Percentiles rank a stretch among this genome's conserved stretches.
Evolutionary conservation across 2,888 invertebrate genomes (phyloP).

Genomic region (Chaitophorus viminalis): DNA sequence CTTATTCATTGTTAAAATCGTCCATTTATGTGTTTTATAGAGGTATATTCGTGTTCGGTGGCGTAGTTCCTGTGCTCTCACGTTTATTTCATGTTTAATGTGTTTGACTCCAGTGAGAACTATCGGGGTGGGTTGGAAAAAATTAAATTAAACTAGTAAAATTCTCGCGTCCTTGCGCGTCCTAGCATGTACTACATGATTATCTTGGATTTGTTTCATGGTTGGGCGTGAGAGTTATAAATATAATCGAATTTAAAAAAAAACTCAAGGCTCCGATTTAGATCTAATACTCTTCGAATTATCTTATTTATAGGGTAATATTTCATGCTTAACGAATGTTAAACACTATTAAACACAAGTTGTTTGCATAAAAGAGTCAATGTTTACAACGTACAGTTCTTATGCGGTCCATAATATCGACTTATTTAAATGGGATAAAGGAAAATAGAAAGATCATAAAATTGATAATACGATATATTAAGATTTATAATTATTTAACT

Average conservation of each 20-base stretch:
- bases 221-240: conserved; percentile 31
- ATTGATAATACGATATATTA: background rate
- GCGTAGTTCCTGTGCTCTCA: conserved; percentile 59
- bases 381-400: too few relatives aligned
- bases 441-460: background rate
- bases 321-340: background rate
- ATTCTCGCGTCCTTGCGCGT: conserved; percentile 22
- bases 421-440: background rate
- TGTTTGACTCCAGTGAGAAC: conserved; percentile 49
- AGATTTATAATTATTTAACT: background rate
- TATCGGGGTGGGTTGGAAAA: conserved; percentile 48
- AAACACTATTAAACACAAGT: background rate
- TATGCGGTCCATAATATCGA: background rate
- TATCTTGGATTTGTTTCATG: conserved; percentile 5
- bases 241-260: conserved; percentile 18
- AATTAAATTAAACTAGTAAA: conserved; percentile 9
- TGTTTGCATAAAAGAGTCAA: too few relatives aligned
- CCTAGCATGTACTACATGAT: conserved; percentile 9
- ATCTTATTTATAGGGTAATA: conserved; percentile 1
- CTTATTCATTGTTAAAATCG: conserved; percentile 29
- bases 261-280: conserved; percentile 11
- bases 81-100: conserved; percentile 35
- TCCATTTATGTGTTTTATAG: conserved; percentile 20
- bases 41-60: conserved; percentile 34
- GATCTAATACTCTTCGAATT: conserved; percentile 1